These are phyloP conservation scores for Caenorhabditis plicata DNA, from an alignment of 2,888 invertebrate genomes.

Conservation along the genomic window DNA sequence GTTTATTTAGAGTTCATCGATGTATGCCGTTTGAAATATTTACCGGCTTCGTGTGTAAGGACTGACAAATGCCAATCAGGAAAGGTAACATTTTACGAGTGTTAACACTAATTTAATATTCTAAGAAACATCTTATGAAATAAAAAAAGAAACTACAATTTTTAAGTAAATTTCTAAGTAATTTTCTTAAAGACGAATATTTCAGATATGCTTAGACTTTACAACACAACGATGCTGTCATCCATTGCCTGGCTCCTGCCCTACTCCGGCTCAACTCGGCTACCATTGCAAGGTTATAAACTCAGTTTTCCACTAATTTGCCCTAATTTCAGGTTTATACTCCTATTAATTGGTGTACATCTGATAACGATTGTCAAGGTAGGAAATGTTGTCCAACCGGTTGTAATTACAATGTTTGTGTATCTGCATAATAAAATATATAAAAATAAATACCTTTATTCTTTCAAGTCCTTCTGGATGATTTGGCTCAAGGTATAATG, in stretches of 20 bases:
- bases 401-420: constrained; percentile 36
- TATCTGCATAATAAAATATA: constrained; percentile 7
- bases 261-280: constrained; percentile 27
- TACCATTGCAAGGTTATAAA: constrained; percentile 26
- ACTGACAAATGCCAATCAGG: constrained; percentile 27
- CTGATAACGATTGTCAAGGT: constrained; percentile 28
- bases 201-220: constrained; percentile 29
- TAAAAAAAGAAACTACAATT: too few relatives aligned
- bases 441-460: constrained; percentile 29
- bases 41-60: constrained; percentile 27
- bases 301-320: neutral
- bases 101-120: neutral
- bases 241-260: constrained; percentile 33
- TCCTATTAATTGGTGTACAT: constrained; percentile 32
- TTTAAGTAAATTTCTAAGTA: too few relatives aligned
- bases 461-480: constrained; percentile 70
- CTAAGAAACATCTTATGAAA: too few relatives aligned
- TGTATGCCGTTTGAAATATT: constrained; percentile 21
- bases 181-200: too few relatives aligned
- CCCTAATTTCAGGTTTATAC: constrained; percentile 9
- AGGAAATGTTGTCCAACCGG: constrained; percentile 37
- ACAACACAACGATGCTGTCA: constrained; percentile 27
- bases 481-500: constrained; percentile 78
- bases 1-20: too few relatives aligned
- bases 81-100: constrained; percentile 2